Conservation (phyloP, 2,113 vertebrate genomes). For the Saccopteryx bilineata region DNA sequence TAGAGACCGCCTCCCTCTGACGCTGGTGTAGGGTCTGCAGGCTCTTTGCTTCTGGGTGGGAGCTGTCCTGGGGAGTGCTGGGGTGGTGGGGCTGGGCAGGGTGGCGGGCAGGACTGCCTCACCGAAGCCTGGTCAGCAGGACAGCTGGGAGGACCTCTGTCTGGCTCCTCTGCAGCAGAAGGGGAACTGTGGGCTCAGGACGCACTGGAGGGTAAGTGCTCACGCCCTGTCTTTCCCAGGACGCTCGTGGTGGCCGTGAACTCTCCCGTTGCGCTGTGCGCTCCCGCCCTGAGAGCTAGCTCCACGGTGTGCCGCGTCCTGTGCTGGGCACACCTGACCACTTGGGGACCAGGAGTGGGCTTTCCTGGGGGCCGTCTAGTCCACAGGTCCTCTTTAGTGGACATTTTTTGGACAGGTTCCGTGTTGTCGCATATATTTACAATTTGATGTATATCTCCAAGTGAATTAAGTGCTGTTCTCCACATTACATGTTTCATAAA, state of each 20-base stretch:
- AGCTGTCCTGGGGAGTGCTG: not conserved
- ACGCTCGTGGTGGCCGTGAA: too few relatives aligned
- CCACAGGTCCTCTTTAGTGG: not conserved
- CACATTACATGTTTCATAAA: not conserved
- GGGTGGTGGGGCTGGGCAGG: not conserved
- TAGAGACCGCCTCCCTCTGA: not conserved
- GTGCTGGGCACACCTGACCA: too few relatives aligned
- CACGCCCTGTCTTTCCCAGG: too few relatives aligned
- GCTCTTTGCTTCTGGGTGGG: not conserved
- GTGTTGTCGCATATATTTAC: not conserved
- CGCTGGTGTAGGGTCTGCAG: not conserved
- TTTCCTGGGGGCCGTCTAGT: too few relatives aligned
- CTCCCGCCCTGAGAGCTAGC: too few relatives aligned
- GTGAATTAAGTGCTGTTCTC: not conserved
- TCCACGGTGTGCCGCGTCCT: too few relatives aligned
- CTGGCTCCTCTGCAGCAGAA: too few relatives aligned
- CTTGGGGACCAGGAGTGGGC: too few relatives aligned
- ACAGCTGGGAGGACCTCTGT: too few relatives aligned
- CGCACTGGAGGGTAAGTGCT: too few relatives aligned
- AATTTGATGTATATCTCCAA: slow-evolving; percentile 5
- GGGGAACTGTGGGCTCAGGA: too few relatives aligned
- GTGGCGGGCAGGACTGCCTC: not conserved
- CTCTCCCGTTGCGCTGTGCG: too few relatives aligned
- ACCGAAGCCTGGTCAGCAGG: not conserved
- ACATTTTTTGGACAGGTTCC: not conserved